phyloP scores from a whole-genome alignment of 2,888 invertebrate species.

The Heteromurus nitidus region DNA sequence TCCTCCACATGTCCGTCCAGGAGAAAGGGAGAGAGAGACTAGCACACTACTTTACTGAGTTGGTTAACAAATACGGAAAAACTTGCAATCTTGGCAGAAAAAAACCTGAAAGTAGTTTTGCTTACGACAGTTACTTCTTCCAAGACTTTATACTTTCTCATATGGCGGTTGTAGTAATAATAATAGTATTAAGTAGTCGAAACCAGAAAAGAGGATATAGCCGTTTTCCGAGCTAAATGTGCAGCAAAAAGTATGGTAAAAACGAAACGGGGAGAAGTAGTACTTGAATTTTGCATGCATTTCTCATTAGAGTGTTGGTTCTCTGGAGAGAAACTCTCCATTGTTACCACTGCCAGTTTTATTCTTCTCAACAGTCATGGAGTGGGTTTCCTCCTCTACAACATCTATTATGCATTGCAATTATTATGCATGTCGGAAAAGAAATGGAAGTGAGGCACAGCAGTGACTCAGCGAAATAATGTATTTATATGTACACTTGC shows the following conservation, averaged over 20 bases:
- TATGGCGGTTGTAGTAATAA: slow-evolving; percentile 2
- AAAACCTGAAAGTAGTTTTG: not conserved
- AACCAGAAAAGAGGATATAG: too few relatives aligned
- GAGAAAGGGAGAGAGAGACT: not conserved
- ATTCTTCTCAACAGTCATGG: not conserved
- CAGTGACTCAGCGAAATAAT: too few relatives aligned
- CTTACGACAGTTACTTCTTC: slow-evolving; percentile 5
- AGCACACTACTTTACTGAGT: too few relatives aligned
- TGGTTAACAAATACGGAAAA: slow-evolving; percentile 2
- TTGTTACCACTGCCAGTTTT: not conserved
- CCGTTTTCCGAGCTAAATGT: too few relatives aligned
- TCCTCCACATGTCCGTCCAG: not conserved
- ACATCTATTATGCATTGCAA: not conserved
- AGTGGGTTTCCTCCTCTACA: not conserved
- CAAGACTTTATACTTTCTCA: too few relatives aligned
- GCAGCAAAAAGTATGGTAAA: not conserved
- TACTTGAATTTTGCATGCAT: slow-evolving; percentile 26
- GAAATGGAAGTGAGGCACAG: not conserved
- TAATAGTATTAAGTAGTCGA: not conserved
- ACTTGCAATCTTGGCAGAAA: slow-evolving; percentile 19
- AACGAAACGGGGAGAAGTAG: not conserved
- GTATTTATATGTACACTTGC: too few relatives aligned
- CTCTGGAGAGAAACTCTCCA: slow-evolving; percentile 22
- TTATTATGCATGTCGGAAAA: not conserved
- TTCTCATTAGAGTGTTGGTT: slow-evolving; percentile 23